Percentiles rank a stretch among this genome's conserved stretches.
phyloP scores from a whole-genome alignment of 2,113 vertebrate species.

The Osmerus mordax region DNA sequence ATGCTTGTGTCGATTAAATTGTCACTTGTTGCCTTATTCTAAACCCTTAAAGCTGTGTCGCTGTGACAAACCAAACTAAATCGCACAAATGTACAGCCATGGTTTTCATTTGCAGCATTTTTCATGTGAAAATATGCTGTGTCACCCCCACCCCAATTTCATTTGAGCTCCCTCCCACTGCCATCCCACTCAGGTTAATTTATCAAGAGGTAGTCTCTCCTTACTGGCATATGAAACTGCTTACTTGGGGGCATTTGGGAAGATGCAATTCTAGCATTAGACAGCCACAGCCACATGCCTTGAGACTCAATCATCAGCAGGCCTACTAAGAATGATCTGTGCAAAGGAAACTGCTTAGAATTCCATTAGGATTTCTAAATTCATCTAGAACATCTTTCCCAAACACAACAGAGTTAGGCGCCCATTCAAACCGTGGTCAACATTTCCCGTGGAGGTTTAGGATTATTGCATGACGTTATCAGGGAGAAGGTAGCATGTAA shows the following conservation, averaged over 20 bases:
- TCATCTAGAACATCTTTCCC: conserved; percentile 33
- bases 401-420: conserved; percentile 37
- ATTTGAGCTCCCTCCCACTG: background rate
- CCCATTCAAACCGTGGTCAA: conserved; percentile 50
- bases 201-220: background rate
- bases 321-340: conserved; percentile 36
- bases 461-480: conserved; percentile 67
- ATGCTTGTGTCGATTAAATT: background rate
- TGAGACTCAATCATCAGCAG: conserved; percentile 59
- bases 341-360: conserved; percentile 38
- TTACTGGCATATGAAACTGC: background rate
- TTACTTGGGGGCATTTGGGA: background rate
- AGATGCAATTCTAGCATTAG: background rate
- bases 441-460: conserved; percentile 53
- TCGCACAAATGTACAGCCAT: no score
- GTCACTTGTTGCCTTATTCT: no score
- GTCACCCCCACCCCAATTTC: background rate
- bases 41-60: no score
- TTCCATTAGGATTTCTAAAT: conserved; percentile 49
- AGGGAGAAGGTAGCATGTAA: conserved; percentile 3
- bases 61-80: no score
- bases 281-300: conserved; percentile 51
- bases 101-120: background rate
- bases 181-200: background rate
- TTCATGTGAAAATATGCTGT: background rate